Base-by-base conservation (phyloP, 1,140 invertebrate genomes). In the Halotydeus destructor region DNA sequence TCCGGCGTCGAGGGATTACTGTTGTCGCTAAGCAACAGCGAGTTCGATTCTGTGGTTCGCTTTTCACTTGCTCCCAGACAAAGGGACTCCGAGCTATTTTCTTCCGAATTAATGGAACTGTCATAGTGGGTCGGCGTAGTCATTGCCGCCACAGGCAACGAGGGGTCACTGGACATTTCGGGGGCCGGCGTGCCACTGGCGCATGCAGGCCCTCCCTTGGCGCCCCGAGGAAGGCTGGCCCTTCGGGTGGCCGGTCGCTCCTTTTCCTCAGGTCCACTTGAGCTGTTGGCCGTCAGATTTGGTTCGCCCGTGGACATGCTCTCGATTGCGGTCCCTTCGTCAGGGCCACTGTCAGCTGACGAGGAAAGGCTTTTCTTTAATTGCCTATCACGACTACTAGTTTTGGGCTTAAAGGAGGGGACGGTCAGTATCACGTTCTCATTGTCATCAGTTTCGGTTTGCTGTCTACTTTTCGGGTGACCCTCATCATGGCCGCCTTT, bases 331-430 rank as follows among this genome's bases (percentile, higher is more conserved):
- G 14, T 34, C 33, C 5, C n/a, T 5, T 6, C 14, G n/a, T n/a
- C 21, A 16, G 5, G 33, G n/a, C n/a, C n/a, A n/a, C n/a, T n/a
- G n/a, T n/a, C n/a, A n/a, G n/a, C n/a, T n/a, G n/a, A n/a, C n/a
- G 14, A 19, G 14, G 14, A 16, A 34, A 6, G 5, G 6, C 5
- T 19, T 6, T 5, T n/a, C 5, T 5, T 5, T 5, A 19, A 16
- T 5, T 16, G 5, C 8, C 8, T 19, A 34, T 14, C 33, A 34
- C 14, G 5, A 6, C 14, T 3, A 19, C n/a, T 41, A 12, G 9
- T 49, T 25, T 37, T 46, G 16, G 78, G 76, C 56, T 77, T 80
- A 64, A 78, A 86, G 70, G 78, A 83, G 69, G 82, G 82, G 76
- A 86, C 82, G 65, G 79, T 82, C 52, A 84, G 69, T 63, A 85